Evolutionary conservation across 2,888 invertebrate genomes (phyloP).

Genomic region (Octonoba sinensis): DNA sequence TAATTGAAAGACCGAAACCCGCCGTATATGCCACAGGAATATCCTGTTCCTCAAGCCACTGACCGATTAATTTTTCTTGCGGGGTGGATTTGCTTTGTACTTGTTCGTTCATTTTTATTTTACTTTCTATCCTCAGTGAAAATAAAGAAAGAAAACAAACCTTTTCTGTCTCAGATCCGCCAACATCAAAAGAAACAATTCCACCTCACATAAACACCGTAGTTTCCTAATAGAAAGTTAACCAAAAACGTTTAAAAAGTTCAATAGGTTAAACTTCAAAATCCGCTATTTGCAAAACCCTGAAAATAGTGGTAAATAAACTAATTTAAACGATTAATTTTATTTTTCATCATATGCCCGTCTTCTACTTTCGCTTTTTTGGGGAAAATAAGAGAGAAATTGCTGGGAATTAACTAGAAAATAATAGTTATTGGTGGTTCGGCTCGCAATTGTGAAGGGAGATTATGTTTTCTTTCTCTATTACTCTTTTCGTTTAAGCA

Average conservation of each 20-base stretch:
- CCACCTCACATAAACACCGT: not conserved
- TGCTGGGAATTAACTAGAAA: slow-evolving; percentile 39
- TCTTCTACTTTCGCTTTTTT: slow-evolving; percentile 23
- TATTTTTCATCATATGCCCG: not conserved
- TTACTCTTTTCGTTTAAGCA: not conserved
- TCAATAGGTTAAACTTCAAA: slow-evolving; percentile 37
- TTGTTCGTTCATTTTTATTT: too few species aligned
- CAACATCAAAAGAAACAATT: not conserved
- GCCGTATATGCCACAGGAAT: not conserved
- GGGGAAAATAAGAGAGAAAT: slow-evolving; percentile 12
- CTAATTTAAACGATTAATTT: too few species aligned
- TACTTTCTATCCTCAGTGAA: slow-evolving; percentile 1
- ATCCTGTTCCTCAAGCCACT: not conserved
- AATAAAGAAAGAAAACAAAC: not conserved
- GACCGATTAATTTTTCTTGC: not conserved
- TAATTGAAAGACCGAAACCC: too few species aligned
- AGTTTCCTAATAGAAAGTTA: slow-evolving; percentile 3
- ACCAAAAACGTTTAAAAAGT: slow-evolving; percentile 27
- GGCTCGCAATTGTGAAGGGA: not conserved
- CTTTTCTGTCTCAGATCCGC: too few species aligned
- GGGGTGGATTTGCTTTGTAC: too few species aligned
- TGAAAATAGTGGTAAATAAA: too few species aligned
- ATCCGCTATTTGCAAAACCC: too few species aligned
- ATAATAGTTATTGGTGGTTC: slow-evolving; percentile 35
- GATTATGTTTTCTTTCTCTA: not conserved